These are phyloP conservation scores for Herpailurus yagouaroundi DNA, from an alignment of 2,113 vertebrate genomes.

Conservation along the genomic window DNA sequence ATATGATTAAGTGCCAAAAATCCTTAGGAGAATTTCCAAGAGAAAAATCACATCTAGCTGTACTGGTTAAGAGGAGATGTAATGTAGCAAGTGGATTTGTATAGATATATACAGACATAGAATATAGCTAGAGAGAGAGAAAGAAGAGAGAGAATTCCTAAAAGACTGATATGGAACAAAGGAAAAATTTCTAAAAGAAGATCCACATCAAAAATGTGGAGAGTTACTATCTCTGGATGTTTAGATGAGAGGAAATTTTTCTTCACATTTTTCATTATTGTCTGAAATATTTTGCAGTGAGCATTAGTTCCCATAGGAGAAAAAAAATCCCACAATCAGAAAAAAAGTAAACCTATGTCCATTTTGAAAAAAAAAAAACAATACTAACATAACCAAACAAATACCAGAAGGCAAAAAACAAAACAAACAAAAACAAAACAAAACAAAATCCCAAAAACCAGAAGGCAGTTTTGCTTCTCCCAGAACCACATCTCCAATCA, in stretches of 20 bases:
- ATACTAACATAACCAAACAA: background rate
- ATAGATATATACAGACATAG: background rate
- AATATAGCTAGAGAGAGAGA: background rate
- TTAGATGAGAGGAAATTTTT: background rate
- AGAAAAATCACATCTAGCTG: background rate
- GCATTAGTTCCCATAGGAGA: background rate
- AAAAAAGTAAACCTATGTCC: background rate
- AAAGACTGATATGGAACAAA: background rate
- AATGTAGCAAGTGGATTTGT: background rate
- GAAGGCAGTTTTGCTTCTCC: background rate
- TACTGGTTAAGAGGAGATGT: background rate
- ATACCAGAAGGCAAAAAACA: background rate
- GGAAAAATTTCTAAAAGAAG: background rate
- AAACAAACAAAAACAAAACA: too few relatives aligned
- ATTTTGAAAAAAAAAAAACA: background rate
- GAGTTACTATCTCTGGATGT: background rate
- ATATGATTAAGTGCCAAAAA: background rate
- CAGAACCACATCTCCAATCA: background rate
- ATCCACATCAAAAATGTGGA: background rate
- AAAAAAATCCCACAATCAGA: background rate
- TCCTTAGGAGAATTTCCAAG: background rate
- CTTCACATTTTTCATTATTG: background rate
- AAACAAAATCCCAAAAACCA: background rate
- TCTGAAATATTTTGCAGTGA: background rate
- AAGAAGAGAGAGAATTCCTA: background rate